These are phyloP conservation scores for Watsonalla binaria DNA, from an alignment of 2,888 invertebrate genomes.

Conservation along the genomic window DNA sequence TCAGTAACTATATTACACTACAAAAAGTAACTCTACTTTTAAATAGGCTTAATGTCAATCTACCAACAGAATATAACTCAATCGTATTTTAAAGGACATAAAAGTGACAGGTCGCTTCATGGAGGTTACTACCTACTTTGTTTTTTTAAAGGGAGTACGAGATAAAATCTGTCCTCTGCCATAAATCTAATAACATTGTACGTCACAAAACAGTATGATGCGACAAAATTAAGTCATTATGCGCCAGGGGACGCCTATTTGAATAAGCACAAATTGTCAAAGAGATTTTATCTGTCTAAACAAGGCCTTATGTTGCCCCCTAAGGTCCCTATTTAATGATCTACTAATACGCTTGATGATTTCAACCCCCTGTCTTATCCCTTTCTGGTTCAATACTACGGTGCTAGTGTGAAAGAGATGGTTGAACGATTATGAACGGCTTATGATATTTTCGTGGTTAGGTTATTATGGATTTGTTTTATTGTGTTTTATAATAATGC, in stretches of 20 bases:
- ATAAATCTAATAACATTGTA: conserved; percentile 22
- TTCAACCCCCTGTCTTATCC: neutral
- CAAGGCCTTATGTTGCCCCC: conserved; percentile 75
- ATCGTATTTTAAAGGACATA: no score
- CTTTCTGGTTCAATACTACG: neutral
- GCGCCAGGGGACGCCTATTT: conserved; percentile 70
- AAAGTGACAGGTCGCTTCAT: no score
- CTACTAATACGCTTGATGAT: conserved; percentile 74
- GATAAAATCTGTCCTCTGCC: conserved; percentile 1
- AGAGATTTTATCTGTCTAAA: conserved; percentile 77
- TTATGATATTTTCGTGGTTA: conserved; percentile 46
- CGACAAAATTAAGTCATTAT: conserved; percentile 66
- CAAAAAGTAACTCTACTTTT: no score
- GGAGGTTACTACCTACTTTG: no score
- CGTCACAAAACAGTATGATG: conserved; percentile 31
- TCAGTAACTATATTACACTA: no score
- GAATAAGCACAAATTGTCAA: conserved; percentile 78
- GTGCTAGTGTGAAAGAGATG: conserved; percentile 9
- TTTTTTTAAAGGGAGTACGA: neutral
- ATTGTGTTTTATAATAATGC: conserved; percentile 13
- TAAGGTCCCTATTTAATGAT: conserved; percentile 68
- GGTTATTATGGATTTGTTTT: conserved; percentile 23
- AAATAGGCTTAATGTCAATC: no score
- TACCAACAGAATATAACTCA: no score
- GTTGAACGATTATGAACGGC: conserved; percentile 46